Percentiles rank a stretch among this genome's conserved stretches.
phyloP scores from a whole-genome alignment of 2,797 vertebrate species.

The Phataginus tetradactyla region DNA sequence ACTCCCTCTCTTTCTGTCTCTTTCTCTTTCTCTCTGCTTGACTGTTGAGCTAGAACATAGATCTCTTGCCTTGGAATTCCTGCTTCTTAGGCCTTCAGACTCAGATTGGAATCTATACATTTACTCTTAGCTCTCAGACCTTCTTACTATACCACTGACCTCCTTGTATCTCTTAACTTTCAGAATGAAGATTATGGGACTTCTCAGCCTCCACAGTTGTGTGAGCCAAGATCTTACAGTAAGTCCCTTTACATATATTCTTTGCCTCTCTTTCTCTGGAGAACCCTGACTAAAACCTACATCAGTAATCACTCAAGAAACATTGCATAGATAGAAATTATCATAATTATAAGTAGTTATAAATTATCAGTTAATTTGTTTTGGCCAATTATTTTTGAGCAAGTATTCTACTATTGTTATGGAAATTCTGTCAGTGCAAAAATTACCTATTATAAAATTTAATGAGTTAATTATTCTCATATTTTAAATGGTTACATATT shows the following conservation, averaged over 20 bases:
- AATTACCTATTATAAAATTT: conserved; percentile 24
- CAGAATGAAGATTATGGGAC: background rate
- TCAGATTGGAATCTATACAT: background rate
- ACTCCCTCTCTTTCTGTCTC: background rate
- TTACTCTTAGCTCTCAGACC: background rate
- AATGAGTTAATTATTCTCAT: background rate
- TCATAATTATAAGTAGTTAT: background rate
- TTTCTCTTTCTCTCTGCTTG: background rate
- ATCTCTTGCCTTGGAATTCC: background rate
- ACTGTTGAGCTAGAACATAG: background rate
- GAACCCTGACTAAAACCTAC: background rate
- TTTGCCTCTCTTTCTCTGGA: background rate
- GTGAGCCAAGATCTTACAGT: background rate
- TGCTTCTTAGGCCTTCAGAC: background rate
- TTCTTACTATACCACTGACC: background rate
- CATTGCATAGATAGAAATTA: background rate
- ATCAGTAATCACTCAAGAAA: background rate
- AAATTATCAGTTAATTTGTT: background rate
- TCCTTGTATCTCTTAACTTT: background rate
- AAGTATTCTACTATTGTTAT: background rate
- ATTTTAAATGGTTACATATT: background rate
- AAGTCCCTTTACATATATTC: background rate
- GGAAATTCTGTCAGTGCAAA: background rate
- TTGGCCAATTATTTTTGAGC: background rate
- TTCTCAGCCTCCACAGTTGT: background rate